Percentiles rank a stretch among this genome's conserved stretches.
phyloP scores from a whole-genome alignment of 1,140 invertebrate genomes.

The Drosophila kohkoa region DNA sequence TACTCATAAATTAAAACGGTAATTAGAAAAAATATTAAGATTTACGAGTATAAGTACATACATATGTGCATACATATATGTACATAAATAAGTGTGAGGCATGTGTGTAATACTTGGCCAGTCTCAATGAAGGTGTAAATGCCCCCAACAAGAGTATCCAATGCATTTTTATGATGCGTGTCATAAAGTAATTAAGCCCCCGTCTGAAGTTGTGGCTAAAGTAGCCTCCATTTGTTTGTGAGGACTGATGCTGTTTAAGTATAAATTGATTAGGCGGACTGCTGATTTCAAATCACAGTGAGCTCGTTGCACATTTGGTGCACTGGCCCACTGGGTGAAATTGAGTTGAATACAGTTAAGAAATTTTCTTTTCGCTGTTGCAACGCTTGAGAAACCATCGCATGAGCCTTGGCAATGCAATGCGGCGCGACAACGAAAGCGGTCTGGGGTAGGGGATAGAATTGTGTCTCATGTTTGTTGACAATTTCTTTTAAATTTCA shows the following conservation, averaged over 20 bases:
- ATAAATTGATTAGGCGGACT: conserved; percentile 33
- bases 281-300: conserved; percentile 11
- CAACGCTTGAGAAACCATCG: conserved; percentile 35
- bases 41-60: background rate
- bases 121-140: conserved; percentile 10
- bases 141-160: conserved; percentile 11
- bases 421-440: conserved; percentile 43
- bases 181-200: conserved; percentile 56
- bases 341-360: conserved; percentile 74
- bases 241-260: conserved; percentile 7
- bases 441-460: background rate
- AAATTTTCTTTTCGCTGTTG: conserved; percentile 78
- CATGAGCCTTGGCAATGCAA: conserved; percentile 25
- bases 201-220: background rate
- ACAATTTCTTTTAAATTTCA: background rate
- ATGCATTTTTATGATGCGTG: conserved; percentile 77
- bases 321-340: conserved; percentile 83
- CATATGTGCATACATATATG: background rate
- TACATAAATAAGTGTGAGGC: background rate
- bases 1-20: conserved; percentile 32
- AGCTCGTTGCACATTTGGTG: conserved; percentile 74
- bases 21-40: conserved; percentile 11
- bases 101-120: background rate
- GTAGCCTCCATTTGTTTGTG: background rate
- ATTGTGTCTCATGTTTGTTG: background rate